Conservation (phyloP, 2,888 invertebrate genomes). For the Alitta virens region DNA sequence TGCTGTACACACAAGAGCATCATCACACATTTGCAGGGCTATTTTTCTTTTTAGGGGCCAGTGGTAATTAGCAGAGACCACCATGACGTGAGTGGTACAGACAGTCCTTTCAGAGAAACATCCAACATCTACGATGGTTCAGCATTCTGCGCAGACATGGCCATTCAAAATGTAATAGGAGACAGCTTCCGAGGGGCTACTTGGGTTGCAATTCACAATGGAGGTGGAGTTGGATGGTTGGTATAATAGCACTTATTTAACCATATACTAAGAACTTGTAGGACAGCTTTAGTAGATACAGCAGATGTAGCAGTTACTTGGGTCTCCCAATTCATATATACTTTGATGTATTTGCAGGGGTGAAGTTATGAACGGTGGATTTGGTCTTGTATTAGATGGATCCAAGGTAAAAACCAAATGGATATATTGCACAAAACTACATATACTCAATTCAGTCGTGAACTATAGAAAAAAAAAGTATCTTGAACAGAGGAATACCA, state of each 20-base stretch:
- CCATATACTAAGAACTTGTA: too few species aligned
- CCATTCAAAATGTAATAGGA: slow-evolving; percentile 65
- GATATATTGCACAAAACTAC: too few species aligned
- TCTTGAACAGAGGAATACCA: too few species aligned
- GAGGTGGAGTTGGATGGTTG: slow-evolving; percentile 64
- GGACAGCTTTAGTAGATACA: too few species aligned
- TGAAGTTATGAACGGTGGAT: slow-evolving; percentile 67
- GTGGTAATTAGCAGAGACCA: slow-evolving; percentile 66
- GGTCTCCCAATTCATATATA: too few species aligned
- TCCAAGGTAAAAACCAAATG: slow-evolving; percentile 45
- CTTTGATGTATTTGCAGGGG: slow-evolving; percentile 56
- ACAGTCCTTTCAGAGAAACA: slow-evolving; percentile 66
- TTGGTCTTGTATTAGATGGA: slow-evolving; percentile 66
- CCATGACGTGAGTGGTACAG: slow-evolving; percentile 67
- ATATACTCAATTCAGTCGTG: too few species aligned
- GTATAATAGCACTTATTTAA: too few species aligned
- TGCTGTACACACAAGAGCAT: too few species aligned
- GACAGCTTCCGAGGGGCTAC: slow-evolving; percentile 65
- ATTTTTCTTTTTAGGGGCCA: slow-evolving; percentile 55
- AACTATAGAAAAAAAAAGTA: too few species aligned
- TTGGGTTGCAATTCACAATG: slow-evolving; percentile 65
- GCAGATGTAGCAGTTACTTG: too few species aligned
- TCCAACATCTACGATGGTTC: slow-evolving; percentile 67
- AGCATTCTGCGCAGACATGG: slow-evolving; percentile 65
- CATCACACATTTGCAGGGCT: too few species aligned